A percentile compares a stretch with the other conserved stretches of the same genome.
These are phyloP conservation scores for Drosophila neocordata DNA, from an alignment of 1,140 invertebrate genomes.

Conservation along the genomic window DNA sequence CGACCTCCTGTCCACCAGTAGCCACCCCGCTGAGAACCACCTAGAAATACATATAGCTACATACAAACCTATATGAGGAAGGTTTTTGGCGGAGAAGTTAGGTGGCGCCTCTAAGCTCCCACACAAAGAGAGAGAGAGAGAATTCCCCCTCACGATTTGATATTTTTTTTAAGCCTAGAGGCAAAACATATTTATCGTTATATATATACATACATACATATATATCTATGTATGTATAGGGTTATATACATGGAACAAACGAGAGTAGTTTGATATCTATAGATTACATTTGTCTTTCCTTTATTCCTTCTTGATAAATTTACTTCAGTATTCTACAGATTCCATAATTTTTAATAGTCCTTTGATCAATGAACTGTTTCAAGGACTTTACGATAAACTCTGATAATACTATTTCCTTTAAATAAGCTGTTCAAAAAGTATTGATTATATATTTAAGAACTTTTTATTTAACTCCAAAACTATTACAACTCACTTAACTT, in stretches of 20 bases:
- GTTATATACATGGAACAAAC: background rate
- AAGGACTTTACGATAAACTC: too few relatives aligned
- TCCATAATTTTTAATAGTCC: too few relatives aligned
- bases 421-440: too few relatives aligned
- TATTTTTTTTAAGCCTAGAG: slow-evolving; percentile 6
- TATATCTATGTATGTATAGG: background rate
- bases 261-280: too few relatives aligned
- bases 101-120: slow-evolving; percentile 22
- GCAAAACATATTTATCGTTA: background rate
- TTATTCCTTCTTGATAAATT: too few relatives aligned
- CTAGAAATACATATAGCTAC: slow-evolving; percentile 10
- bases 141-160: slow-evolving; percentile 13
- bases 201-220: background rate
- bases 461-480: too few relatives aligned
- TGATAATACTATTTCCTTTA: too few relatives aligned
- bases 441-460: too few relatives aligned
- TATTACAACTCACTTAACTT: too few relatives aligned
- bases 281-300: too few relatives aligned
- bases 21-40: slow-evolving; percentile 55
- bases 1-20: slow-evolving; percentile 49
- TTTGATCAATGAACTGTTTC: too few relatives aligned
- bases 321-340: too few relatives aligned
- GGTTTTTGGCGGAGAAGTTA: slow-evolving; percentile 16
- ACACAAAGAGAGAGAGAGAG: slow-evolving; percentile 4
- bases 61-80: background rate